Base-by-base conservation (phyloP, 2,888 invertebrate genomes). In the Pomacea canaliculata region DNA sequence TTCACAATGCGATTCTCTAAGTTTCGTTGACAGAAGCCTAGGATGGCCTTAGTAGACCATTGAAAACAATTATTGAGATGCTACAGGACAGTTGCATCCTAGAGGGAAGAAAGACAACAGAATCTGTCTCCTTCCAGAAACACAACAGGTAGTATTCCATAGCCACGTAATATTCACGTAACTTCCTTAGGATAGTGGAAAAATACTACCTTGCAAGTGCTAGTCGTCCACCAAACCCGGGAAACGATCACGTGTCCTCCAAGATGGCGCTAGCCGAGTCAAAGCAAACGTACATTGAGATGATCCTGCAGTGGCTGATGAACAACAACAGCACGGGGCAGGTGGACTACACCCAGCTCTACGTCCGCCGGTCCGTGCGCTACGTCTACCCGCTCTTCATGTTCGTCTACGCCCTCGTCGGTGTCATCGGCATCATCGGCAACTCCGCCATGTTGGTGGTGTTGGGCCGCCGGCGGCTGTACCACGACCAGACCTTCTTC, bases 401-500 rank as follows among this genome's bases (percentile, higher is more conserved):
- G 71, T 92, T 94, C 81, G 92, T 94, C 76, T 94, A 94, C 87
- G 92, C 92, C 0, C 79, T 93, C 0, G 90, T 95, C 65, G 78
- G 85, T 7, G 68, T 87, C 2, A 84, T 92, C 27, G 94, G 94
- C 13, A 91, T 93, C 0, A 80, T 93, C 5, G 91, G 93, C 76
- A 95, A 95, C 89, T 85, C 93, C 0, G 92, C 92, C 60, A 93
- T 94, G 86, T 90, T 94, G 62, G 91, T 92, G 73, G 86, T 89
- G 59, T 85, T 91, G 27, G 84, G 86, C 8, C 86, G 85, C 27
- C 92, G 93, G 27, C 80, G 92, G 77, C 90, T 94, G 13, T 93
- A 93, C 70, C 92, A 92, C 80, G 94, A 94, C 85, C 93, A 93
- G 37, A 94, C 94, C 12, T 93, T 93, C 87, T 92, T 93, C 79